These are phyloP conservation scores for Phyllostomus discolor DNA, from an alignment of 2,113 vertebrate species.

Conservation along the genomic window DNA sequence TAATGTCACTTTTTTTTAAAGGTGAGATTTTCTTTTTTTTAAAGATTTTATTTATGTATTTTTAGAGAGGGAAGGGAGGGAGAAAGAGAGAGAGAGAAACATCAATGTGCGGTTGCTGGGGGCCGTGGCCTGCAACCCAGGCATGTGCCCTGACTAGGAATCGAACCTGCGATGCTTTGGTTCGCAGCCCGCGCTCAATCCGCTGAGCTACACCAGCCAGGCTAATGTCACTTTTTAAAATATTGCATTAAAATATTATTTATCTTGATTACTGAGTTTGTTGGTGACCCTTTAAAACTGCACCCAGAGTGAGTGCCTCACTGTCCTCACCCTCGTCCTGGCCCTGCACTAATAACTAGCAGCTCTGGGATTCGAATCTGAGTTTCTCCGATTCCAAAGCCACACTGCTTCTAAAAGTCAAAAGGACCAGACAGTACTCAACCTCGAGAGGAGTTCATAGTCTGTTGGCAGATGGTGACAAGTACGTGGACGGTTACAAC, in stretches of 20 bases:
- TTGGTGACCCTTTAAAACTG: not conserved
- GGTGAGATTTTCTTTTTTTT: no score
- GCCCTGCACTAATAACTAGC: not conserved
- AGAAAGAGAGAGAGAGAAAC: no score
- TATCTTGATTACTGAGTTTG: not conserved
- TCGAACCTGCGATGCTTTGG: no score
- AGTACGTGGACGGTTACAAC: not conserved
- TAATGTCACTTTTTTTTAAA: not conserved
- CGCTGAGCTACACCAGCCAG: no score
- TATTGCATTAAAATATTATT: not conserved
- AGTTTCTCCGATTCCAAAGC: conserved; percentile 6
- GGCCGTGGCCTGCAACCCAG: no score
- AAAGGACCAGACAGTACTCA: not conserved
- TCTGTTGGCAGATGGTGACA: not conserved
- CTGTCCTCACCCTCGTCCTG: not conserved
- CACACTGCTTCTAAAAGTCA: not conserved
- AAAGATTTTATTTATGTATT: no score
- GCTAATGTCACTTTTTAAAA: not conserved
- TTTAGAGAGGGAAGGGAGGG: no score
- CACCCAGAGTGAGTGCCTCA: not conserved
- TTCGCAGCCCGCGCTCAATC: no score
- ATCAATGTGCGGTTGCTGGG: no score
- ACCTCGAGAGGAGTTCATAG: not conserved
- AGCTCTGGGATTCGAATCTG: not conserved
- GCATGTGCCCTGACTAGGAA: no score